Evolutionary conservation across 2,113 vertebrate genomes (phyloP).

Genomic region (Butorides virescens): DNA sequence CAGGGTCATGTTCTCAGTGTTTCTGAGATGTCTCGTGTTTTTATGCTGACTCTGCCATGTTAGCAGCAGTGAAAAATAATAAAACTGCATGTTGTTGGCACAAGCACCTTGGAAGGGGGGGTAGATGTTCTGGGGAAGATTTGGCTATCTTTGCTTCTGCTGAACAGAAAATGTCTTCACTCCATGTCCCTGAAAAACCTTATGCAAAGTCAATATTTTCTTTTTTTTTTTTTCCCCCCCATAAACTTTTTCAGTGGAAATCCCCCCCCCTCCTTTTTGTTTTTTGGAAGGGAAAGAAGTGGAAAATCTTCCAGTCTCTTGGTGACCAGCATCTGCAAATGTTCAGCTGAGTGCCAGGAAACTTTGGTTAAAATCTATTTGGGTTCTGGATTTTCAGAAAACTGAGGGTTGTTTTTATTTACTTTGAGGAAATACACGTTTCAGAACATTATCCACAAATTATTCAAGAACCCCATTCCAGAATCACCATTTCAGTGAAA

Average conservation of each 20-base stretch:
- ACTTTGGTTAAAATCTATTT: background rate
- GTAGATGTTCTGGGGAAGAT: constrained; percentile 13
- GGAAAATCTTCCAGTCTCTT: background rate
- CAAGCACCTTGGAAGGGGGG: background rate
- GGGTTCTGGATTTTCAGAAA: background rate
- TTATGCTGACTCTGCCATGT: constrained; percentile 54
- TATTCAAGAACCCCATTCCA: background rate
- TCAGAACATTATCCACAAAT: background rate
- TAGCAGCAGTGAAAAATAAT: background rate
- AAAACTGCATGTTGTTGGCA: constrained; percentile 33
- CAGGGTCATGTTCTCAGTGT: background rate
- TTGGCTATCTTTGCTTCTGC: constrained; percentile 32
- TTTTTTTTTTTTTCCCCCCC: background rate
- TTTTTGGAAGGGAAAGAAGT: background rate
- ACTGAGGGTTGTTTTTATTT: background rate
- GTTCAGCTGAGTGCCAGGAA: background rate
- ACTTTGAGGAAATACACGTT: background rate
- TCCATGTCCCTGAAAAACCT: constrained; percentile 41
- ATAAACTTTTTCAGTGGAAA: background rate
- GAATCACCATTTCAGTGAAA: background rate
- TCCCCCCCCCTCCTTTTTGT: background rate
- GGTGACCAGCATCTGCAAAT: background rate
- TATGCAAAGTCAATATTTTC: background rate
- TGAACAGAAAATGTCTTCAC: constrained; percentile 24
- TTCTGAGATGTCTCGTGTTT: constrained; percentile 18